Conservation (phyloP, 1,140 invertebrate species). For the Atta texana region DNA sequence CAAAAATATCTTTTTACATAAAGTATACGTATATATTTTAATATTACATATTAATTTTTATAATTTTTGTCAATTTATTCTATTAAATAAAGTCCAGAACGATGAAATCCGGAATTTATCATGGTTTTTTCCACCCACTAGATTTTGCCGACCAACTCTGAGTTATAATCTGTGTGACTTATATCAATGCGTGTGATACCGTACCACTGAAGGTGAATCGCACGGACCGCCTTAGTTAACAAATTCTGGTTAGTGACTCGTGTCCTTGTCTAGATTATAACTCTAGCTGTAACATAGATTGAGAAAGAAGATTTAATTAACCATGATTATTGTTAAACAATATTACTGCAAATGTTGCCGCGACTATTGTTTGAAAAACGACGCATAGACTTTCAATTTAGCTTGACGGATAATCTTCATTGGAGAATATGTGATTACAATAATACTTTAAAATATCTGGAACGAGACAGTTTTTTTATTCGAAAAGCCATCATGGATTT, state of each 20-base stretch:
- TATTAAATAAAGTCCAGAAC: too few relatives aligned
- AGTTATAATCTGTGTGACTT: conserved; percentile 12
- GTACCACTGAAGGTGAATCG: conserved; percentile 39
- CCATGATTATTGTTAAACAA: conserved; percentile 18
- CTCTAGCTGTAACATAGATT: conserved; percentile 53
- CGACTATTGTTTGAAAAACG: conserved; percentile 11
- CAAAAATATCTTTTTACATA: too few relatives aligned
- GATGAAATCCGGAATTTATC: too few relatives aligned
- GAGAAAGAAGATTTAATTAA: conserved; percentile 55
- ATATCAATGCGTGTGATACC: conserved; percentile 44
- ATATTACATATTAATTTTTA: too few relatives aligned
- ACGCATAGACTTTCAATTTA: background rate
- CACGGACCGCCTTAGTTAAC: conserved; percentile 48
- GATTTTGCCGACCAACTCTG: too few relatives aligned
- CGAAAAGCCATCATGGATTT: background rate
- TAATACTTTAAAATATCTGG: background rate
- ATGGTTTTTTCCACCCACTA: too few relatives aligned
- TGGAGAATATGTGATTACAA: background rate
- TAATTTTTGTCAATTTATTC: too few relatives aligned
- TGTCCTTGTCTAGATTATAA: conserved; percentile 58
- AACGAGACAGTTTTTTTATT: background rate
- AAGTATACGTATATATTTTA: too few relatives aligned
- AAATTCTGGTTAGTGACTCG: conserved; percentile 52
- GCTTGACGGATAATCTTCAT: background rate
- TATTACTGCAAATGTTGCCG: conserved; percentile 4